Evolutionary conservation across 2,888 invertebrate species (phyloP).

Genomic region (Apamea sordens): DNA sequence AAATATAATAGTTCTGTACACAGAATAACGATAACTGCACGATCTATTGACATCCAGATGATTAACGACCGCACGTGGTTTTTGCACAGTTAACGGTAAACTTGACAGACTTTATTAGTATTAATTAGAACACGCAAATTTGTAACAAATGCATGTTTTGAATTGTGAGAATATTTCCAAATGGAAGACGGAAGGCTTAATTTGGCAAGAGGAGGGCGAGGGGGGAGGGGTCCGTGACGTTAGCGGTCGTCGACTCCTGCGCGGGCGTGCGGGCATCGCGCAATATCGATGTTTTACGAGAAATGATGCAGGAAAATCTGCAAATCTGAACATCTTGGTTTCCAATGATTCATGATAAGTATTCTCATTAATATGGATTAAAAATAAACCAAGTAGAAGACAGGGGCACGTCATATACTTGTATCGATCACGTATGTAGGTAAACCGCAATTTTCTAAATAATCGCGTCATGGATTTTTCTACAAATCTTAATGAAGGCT

Average conservation of each 20-base stretch:
- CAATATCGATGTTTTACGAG: conserved; percentile 68
- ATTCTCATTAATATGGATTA: conserved; percentile 40
- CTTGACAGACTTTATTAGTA: conserved; percentile 72
- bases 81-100: conserved; percentile 72
- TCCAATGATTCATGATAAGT: conserved; percentile 70
- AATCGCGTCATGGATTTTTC: conserved; percentile 33
- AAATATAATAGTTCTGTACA: conserved; percentile 15
- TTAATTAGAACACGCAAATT: conserved; percentile 75
- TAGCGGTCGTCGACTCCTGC: conserved; percentile 79
- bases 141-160: conserved; percentile 64
- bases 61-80: conserved; percentile 57
- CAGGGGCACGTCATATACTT: conserved; percentile 43
- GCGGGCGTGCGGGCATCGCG: conserved; percentile 64
- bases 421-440: conserved; percentile 10
- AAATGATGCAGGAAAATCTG: conserved; percentile 74
- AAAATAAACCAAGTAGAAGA: conserved; percentile 12
- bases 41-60: conserved; percentile 44
- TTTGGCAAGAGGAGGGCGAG: conserved; percentile 60
- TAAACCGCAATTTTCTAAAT: conserved; percentile 4
- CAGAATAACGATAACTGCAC: conserved; percentile 41
- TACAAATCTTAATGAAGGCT: conserved; percentile 35
- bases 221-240: conserved; percentile 67
- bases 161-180: conserved; percentile 57
- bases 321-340: conserved; percentile 56
- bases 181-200: conserved; percentile 67